Evolutionary conservation across 37 sponge, comb jelly and placozoan genomes (phyloP), one percentile per base, ranked within the genome.

Genomic region (Beroe ovata): DNA sequence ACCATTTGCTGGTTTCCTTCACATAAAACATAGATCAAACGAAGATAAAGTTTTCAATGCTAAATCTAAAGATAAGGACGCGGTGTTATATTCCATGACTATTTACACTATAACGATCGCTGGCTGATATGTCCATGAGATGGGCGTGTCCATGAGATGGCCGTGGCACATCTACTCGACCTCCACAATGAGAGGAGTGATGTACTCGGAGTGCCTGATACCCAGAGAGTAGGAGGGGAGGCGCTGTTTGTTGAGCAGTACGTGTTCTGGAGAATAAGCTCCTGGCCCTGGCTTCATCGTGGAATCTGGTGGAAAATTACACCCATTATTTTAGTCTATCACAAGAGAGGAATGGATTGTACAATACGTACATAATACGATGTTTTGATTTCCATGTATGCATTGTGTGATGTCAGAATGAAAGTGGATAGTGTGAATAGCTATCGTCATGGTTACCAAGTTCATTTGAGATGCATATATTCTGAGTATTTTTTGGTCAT

Each of bases 201-300:
- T 90, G 89, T 92, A 97, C 64, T 97, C 97, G 1, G 97, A 97
- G 94, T 97, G 97, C 21, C 95, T 54, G 71, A 97, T 95, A 0
- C 95, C 95, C 81, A 97, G 77, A 58, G 97, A 97, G 92, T 90
- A 95, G 60, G 89, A 91, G 29, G 97, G 97, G 28, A 89, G 64
- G 71, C 93, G 64, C 92, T 62, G 25, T 61, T 96, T 92, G 93
- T 92, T 92, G 39, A 92, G 35, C 60, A 60, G 39, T 0, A 97
- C 97, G 38, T 89, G 90, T 88, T 97, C 97, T 29, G 97, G 97
- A 30, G 89, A 90, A 89, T 97, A 88, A 25, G 95, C 94, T 19
- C 97, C 97, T 18, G 97, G 97, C 28, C 97, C 97, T 38, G 97
- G 97, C 89, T 91, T 95, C 90, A 60, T 92, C 60, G 95, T 93